Evolutionary conservation across 2,888 invertebrate genomes (phyloP), one percentile per base, ranked within the genome.

Genomic region (Leucoptera coffeella): DNA sequence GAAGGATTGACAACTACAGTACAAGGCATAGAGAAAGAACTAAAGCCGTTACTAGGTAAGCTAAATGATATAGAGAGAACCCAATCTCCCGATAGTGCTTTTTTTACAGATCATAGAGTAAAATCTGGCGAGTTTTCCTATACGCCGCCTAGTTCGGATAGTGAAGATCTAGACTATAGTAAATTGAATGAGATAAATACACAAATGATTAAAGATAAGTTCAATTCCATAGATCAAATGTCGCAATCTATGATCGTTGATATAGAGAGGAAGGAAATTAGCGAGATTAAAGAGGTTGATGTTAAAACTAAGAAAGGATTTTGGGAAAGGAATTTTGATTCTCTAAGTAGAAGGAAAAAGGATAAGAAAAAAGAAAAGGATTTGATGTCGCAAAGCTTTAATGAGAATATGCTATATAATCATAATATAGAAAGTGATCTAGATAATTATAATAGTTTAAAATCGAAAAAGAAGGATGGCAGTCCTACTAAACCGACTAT

Each of bases 1-100:
- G 82, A 85, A 57, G 80, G 79, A 50, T 59, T 79, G 31, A 76
- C 85, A 19, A 73, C 75, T 27, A 73, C 78, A 49, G 67, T 86
- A 23, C 79, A 80, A 39, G 46, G 47, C 7, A 74, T 85, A 33
- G 85, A 87, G 34, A 75, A 71, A 29, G 80, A 82, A 38, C 45
- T 85, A n/a, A 75, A 73, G 44, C 61, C 62, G 4, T 46, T 67
- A 3, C 58, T 64, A 3, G 33, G 42, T 0, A 67, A 60, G 30
- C 35, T 69, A 2, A 67, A 62, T 29, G 64, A 64, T 31, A 47
- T 62, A 1, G 69, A 67, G 41, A 42, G 69, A 37, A 55, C 65
- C 0, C 69, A 67, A 19, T 65, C 65, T 0, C 67, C 67, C 0
- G 69, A 71, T 27, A 67, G 64, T 14, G 65, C 64, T 0, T 76